These are phyloP conservation scores for Peromyscus polionotus DNA, from an alignment of 2,113 vertebrate genomes.

Conservation along the genomic window DNA sequence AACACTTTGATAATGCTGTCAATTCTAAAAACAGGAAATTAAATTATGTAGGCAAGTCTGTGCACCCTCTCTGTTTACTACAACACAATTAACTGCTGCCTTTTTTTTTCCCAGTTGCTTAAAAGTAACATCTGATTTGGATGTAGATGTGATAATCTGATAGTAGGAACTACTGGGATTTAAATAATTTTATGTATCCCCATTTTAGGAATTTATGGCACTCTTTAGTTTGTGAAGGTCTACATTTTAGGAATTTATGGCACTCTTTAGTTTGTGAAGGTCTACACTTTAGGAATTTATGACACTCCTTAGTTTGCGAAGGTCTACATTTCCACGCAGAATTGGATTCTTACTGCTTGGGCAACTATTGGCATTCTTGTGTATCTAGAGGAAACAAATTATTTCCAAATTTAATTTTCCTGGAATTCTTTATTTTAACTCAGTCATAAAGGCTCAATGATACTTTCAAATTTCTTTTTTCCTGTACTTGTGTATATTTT, in stretches of 20 bases:
- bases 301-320: too few relatives aligned
- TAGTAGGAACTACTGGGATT: background rate
- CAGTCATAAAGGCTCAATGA: background rate
- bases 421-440: background rate
- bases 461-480: background rate
- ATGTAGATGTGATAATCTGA: background rate
- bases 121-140: too few relatives aligned
- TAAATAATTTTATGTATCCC: background rate
- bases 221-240: too few relatives aligned
- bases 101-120: background rate
- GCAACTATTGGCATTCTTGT: background rate
- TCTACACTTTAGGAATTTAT: too few relatives aligned
- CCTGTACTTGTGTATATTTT: background rate
- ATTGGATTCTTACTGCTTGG: background rate
- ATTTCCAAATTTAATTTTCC: background rate
- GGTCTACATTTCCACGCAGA: background rate
- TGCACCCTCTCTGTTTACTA: background rate
- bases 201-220: too few relatives aligned
- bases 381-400: background rate
- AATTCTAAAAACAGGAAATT: background rate
- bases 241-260: too few relatives aligned
- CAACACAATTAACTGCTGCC: background rate
- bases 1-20: background rate
- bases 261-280: too few relatives aligned
- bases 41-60: background rate